A percentile compares a stretch with the other conserved stretches of the same genome.
These are phyloP conservation scores for Athalia cordata DNA, from an alignment of 2,888 invertebrate species.

Conservation along the genomic window DNA sequence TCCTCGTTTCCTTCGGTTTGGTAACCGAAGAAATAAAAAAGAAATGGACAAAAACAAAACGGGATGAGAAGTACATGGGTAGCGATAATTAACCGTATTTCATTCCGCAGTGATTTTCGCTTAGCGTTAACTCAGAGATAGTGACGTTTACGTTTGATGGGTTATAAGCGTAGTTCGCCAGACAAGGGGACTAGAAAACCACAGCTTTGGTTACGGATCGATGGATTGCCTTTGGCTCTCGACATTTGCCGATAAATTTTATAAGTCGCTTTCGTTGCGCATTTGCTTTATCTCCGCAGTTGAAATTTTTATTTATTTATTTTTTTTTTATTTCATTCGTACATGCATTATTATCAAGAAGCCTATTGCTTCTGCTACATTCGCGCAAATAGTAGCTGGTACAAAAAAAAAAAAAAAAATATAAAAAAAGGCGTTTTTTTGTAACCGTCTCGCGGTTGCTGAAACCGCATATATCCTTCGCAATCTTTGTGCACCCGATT, in stretches of 20 bases:
- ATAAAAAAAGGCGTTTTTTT: conserved; percentile 2
- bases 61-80: background rate
- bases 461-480: background rate
- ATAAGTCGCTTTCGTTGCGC: conserved; percentile 33
- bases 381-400: background rate
- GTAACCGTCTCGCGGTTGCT: background rate
- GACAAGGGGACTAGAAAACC: conserved; percentile 10
- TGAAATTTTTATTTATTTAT: conserved; percentile 6
- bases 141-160: conserved; percentile 42
- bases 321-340: background rate
- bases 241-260: conserved; percentile 29
- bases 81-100: conserved; percentile 37
- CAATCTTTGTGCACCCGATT: conserved; percentile 30
- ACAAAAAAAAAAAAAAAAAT: background rate
- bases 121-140: conserved; percentile 37
- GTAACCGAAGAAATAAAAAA: background rate
- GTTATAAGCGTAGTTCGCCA: conserved; percentile 2
- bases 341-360: background rate
- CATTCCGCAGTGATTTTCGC: conserved; percentile 34
- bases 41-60: background rate
- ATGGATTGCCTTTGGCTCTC: conserved; percentile 39
- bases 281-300: conserved; percentile 6
- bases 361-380: background rate
- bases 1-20: background rate
- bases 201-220: conserved; percentile 28